Base-by-base conservation (phyloP, 2,888 invertebrate species). In the Apotomis capreana region DNA sequence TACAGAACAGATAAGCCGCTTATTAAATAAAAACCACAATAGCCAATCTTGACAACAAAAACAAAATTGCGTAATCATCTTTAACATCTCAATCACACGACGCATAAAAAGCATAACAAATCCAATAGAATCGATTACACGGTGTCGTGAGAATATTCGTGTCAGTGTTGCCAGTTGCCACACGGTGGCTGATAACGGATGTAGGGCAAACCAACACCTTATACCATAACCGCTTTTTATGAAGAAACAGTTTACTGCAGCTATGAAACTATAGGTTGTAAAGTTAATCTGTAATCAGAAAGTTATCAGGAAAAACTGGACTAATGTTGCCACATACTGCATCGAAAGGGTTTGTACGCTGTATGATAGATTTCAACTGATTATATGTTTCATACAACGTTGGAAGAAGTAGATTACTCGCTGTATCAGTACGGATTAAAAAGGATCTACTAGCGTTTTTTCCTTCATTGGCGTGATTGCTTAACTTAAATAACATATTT, bases 141-240 rank as follows among this genome's bases (percentile, higher is more conserved):
- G 79, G 75, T 79, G 78, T 79, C 88, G 89, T 88, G 88, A 88
- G 89, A 88, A 86, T 81, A 77, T 80, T 81, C 74, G 74, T 74
- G 77, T 79, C 80, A 78, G 81, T 62, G 81, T 62, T 51, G 83
- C 78, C 26, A 26, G 81, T 85, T 84, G 78, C 86, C 79, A 80
- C 84, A 86, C 77, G 62, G 74, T 65, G 63, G 74, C 70, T 64
- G 87, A 85, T 86, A 85, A 84, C 77, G 76, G 81, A 86, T 82
- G 82, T 87, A 81, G 85, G 85, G 60, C 73, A 46, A 60, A 55
- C 64, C 63, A 58, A 64, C 64, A 64, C 68, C 59, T 68, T 58
- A 44, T 54, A 65, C 65, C 68, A 69, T 69, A 64, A 69, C 63
- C 63, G 46, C 69, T 69, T 69, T 72, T 72, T 69, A 71, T 71